Evolutionary conservation across 2,113 vertebrate species (phyloP).

Genomic region (Athene cunicularia): DNA sequence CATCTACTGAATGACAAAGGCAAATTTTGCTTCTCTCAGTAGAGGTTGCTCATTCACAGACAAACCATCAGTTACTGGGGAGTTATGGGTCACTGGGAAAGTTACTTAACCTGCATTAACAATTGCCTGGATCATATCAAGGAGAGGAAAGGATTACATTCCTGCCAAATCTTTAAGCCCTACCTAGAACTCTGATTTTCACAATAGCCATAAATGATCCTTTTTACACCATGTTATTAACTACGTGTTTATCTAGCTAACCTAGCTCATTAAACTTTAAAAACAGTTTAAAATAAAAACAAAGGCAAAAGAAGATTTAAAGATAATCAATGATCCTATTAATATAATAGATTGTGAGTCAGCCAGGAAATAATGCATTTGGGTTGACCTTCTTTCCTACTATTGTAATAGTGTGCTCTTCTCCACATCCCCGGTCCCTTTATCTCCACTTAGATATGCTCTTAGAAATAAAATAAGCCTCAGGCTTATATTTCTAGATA

Average conservation of each 20-base stretch:
- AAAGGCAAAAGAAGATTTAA: background rate
- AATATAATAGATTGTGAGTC: background rate
- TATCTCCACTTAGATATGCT: background rate
- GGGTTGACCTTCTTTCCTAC: background rate
- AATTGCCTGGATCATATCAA: background rate
- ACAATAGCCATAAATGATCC: background rate
- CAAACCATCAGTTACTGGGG: background rate
- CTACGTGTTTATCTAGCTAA: background rate
- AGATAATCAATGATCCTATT: background rate
- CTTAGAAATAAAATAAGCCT: background rate
- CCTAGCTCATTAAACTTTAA: background rate
- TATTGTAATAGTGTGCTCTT: background rate
- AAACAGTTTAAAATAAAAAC: background rate
- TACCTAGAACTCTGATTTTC: background rate
- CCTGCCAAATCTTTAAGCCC: background rate
- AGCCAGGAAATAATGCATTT: background rate
- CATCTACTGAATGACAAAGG: background rate
- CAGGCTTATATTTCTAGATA: background rate
- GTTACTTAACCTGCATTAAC: background rate
- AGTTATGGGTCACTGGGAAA: background rate
- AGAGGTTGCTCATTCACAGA: background rate
- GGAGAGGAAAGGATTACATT: background rate
- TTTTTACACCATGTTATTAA: background rate
- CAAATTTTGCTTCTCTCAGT: background rate
- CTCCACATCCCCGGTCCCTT: background rate